A percentile compares a stretch with the other conserved stretches of the same genome.
phyloP scores from a whole-genome alignment of 2,888 invertebrate genomes.

The Noctua janthe region DNA sequence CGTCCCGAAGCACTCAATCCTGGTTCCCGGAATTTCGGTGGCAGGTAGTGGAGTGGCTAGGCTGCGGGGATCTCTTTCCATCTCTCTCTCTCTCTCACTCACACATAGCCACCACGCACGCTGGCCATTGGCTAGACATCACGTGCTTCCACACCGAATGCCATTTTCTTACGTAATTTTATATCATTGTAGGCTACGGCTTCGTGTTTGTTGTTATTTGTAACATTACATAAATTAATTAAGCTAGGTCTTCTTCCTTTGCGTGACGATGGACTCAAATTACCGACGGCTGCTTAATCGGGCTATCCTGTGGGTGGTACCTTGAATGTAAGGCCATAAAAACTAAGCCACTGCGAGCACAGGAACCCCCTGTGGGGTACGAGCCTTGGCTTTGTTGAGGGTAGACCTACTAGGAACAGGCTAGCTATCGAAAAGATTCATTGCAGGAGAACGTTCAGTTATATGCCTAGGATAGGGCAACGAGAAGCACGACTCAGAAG shows the following conservation, averaged over 20 bases:
- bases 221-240: neutral
- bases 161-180: slow-evolving; percentile 26
- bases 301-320: neutral
- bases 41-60: slow-evolving; percentile 48
- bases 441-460: neutral
- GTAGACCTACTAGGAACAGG: neutral
- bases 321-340: neutral
- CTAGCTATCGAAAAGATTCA: neutral
- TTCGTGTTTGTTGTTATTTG: slow-evolving; percentile 1
- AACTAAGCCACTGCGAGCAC: neutral
- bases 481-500: neutral
- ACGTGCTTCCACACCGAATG: slow-evolving; percentile 31
- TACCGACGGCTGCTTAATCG: no score
- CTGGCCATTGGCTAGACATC: slow-evolving; percentile 27
- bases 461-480: no score
- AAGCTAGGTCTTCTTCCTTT: neutral
- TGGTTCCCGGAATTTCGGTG: slow-evolving; percentile 52
- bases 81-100: neutral
- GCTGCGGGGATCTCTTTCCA: slow-evolving; percentile 14
- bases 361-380: neutral
- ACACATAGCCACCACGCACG: neutral
- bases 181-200: neutral
- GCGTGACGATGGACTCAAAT: neutral
- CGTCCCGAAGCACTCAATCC: slow-evolving; percentile 63
- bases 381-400: neutral